These are phyloP conservation scores for Eupsilia transversa DNA, from an alignment of 2,888 invertebrate species.

Conservation along the genomic window DNA sequence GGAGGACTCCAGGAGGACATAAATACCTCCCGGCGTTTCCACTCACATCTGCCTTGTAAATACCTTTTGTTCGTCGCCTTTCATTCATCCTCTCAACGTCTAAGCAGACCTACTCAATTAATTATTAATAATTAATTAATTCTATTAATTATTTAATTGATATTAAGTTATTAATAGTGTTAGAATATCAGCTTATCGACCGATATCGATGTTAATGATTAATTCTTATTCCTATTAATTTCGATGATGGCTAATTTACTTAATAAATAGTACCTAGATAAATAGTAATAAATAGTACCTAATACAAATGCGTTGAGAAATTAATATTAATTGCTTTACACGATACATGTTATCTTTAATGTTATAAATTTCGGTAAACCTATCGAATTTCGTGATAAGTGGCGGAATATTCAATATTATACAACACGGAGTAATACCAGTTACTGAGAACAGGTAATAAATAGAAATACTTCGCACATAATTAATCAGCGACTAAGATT, in stretches of 20 bases:
- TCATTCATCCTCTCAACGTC: no score
- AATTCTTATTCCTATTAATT: constrained; percentile 20
- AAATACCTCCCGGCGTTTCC: no score
- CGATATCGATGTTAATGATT: constrained; percentile 2
- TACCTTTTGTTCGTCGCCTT: no score
- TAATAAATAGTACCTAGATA: constrained; percentile 38
- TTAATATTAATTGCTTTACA: constrained; percentile 65
- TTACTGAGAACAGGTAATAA: constrained; percentile 42
- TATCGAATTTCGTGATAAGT: constrained; percentile 60
- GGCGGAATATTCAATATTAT: constrained; percentile 31
- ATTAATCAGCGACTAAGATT: constrained; percentile 16
- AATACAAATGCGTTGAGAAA: constrained; percentile 65
- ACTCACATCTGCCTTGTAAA: no score
- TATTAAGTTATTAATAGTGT: constrained; percentile 1
- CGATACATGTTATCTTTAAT: constrained; percentile 58
- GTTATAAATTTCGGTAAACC: constrained; percentile 59
- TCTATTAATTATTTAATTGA: constrained; percentile 9
- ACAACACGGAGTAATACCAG: constrained; percentile 23
- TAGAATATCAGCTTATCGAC: constrained; percentile 18
- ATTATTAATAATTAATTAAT: not conserved
- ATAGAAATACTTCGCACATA: constrained; percentile 31
- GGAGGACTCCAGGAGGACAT: no score
- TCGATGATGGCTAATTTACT: constrained; percentile 29
- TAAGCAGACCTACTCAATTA: no score
- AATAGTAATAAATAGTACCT: no score